A percentile compares a stretch with the other conserved stretches of the same genome.
These are phyloP conservation scores for Palythoa heliodiscus DNA, from an alignment of 92 coral and sea anemone genomes.

Conservation along the genomic window DNA sequence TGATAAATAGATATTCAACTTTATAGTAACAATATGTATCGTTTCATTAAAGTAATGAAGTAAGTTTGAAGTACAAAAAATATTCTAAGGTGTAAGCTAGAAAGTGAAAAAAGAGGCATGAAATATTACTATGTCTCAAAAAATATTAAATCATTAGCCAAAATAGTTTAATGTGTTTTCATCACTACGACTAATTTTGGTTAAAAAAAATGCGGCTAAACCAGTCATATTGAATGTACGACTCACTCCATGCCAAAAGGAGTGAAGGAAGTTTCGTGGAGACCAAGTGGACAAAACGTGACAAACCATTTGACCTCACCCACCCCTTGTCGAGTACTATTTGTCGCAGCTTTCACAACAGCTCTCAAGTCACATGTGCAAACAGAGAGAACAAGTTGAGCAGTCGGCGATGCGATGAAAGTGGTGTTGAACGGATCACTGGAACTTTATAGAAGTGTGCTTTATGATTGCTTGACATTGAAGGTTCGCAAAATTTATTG, in stretches of 20 bases:
- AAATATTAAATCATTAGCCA: background rate
- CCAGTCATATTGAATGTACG: background rate
- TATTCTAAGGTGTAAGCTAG: background rate
- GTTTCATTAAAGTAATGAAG: background rate
- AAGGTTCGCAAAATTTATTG: background rate
- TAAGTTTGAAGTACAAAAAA: background rate
- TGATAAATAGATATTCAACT: no score
- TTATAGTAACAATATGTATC: no score
- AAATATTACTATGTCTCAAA: background rate
- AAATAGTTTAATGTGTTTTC: background rate
- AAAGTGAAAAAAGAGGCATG: background rate
- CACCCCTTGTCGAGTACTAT: constrained; percentile 15
- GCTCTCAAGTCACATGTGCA: constrained; percentile 37
- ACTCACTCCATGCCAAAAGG: background rate
- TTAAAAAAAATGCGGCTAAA: background rate
- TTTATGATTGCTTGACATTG: background rate
- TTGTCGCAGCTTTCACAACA: constrained; percentile 21
- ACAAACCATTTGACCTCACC: constrained; percentile 6
- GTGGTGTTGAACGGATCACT: constrained; percentile 3
- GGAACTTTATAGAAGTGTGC: constrained; percentile 2
- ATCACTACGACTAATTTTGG: background rate
- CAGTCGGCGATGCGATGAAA: constrained; percentile 36
- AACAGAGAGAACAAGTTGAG: constrained; percentile 3
- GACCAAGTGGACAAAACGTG: background rate
- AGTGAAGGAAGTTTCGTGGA: background rate